A percentile compares a stretch with the other conserved stretches of the same genome.
phyloP scores from a whole-genome alignment of 2,888 invertebrate genomes.

The Masnerella sp. region DNA sequence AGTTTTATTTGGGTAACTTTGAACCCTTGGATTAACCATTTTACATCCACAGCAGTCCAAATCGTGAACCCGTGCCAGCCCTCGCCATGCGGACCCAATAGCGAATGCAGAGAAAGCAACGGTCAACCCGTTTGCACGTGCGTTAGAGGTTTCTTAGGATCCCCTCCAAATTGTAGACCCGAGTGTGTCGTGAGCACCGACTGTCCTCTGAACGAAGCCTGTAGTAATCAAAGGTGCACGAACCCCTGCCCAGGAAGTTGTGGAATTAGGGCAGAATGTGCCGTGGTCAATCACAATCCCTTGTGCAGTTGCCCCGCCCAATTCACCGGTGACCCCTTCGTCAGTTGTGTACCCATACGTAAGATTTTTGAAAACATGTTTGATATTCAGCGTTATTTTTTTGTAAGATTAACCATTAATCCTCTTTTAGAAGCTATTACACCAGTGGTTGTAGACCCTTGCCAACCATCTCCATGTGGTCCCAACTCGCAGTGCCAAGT shows the following conservation, averaged over 20 bases:
- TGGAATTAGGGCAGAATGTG: slow-evolving; percentile 78
- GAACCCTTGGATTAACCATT: too few species aligned
- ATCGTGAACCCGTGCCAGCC: slow-evolving; percentile 78
- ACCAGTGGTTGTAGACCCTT: slow-evolving; percentile 10
- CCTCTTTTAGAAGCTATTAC: slow-evolving; percentile 25
- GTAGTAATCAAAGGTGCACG: slow-evolving; percentile 76
- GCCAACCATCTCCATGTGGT: slow-evolving; percentile 79
- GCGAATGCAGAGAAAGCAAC: slow-evolving; percentile 76
- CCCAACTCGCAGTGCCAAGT: slow-evolving; percentile 68
- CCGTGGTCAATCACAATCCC: slow-evolving; percentile 78
- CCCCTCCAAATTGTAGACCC: slow-evolving; percentile 82
- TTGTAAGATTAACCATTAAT: too few species aligned
- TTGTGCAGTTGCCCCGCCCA: slow-evolving; percentile 79
- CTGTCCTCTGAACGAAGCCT: slow-evolving; percentile 81
- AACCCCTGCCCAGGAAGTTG: slow-evolving; percentile 78
- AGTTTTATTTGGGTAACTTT: too few species aligned
- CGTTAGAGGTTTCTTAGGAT: slow-evolving; percentile 85
- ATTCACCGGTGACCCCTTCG: slow-evolving; percentile 86
- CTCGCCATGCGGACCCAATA: slow-evolving; percentile 82
- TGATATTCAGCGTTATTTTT: too few species aligned
- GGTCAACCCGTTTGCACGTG: slow-evolving; percentile 89
- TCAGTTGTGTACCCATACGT: slow-evolving; percentile 79
- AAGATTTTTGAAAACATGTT: slow-evolving; percentile 26
- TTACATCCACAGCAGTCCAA: slow-evolving; percentile 19
- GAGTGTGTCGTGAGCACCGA: slow-evolving; percentile 78